Base-by-base conservation (phyloP, 2,888 invertebrate species). In the Notodonta dromedarius region DNA sequence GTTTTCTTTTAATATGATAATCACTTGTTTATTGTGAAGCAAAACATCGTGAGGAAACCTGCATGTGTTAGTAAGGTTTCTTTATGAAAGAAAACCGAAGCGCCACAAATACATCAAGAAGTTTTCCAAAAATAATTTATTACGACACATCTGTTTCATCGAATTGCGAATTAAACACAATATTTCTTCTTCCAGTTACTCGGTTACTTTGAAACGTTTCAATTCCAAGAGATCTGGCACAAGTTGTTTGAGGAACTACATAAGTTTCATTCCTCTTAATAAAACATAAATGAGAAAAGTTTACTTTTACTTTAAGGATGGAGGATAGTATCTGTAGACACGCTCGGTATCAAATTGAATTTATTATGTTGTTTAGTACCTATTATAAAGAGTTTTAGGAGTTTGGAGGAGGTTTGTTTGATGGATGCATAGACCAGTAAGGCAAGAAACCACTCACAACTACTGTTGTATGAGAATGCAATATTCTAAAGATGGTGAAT, bases 271-370 rank as follows among this genome's bases (percentile, higher is more conserved):
- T 86, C 79, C 79, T 82, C 84, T 84, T 86, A 86, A 87, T 89
- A 88, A 88, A 88, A 88, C 88, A 88, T 87, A 86, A 87, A 89
- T 89, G 85, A 82, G 72, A 67, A 84, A 88, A 88, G 83, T 88
- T 88, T 85, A 76, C 78, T 79, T 79, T 73, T 76, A 70, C 74
- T 71, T 75, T 65, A 76, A 58, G 68, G 67, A 76, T 74, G 68
- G 57, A 69, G 63, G 68, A 67, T 63, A 57, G 65, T 66, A 62
- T 70, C 72, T 60, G 61, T 65, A 67, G 66, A 66, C 71, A 66
- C 69, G 66, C 66, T 59, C 65, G 67, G 71, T 66, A 69, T 67
- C 53, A 60, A 66, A 66, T 66, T 71, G 60, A 75, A 68, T 71
- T 71, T 71, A 66, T 67, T 67, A 60, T 42, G 42, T 11, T 42